Evolutionary conservation across 2,888 invertebrate genomes (phyloP).

Genomic region (Leptinotarsa rubiginosa): DNA sequence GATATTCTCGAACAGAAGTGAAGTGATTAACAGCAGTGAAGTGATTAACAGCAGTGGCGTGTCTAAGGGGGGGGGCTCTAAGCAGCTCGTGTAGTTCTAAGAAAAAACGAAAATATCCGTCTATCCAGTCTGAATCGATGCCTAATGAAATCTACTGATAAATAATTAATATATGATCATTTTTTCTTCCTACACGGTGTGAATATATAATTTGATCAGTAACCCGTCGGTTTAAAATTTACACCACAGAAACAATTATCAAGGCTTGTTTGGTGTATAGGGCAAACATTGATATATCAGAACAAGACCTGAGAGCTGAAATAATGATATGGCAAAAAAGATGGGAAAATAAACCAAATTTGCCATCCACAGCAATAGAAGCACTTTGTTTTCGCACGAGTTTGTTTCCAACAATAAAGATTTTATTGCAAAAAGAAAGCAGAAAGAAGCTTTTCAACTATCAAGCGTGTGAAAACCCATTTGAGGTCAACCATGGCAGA

Average conservation of each 20-base stretch:
- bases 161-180: conserved; percentile 4
- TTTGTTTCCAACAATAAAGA: conserved; percentile 3
- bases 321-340: conserved; percentile 1
- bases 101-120: conserved; percentile 4
- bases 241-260: background rate
- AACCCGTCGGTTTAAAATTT: background rate
- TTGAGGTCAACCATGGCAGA: conserved; percentile 1
- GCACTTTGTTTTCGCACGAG: background rate
- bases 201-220: background rate
- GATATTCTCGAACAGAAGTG: no score
- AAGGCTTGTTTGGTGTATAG: background rate
- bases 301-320: conserved; percentile 1
- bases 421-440: background rate
- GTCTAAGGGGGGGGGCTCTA: background rate
- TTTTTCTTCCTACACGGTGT: background rate
- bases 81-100: background rate
- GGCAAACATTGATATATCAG: background rate
- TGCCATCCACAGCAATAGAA: conserved; percentile 5
- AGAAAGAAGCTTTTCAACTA: background rate
- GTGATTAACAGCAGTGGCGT: background rate
- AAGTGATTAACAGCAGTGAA: background rate
- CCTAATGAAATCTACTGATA: background rate
- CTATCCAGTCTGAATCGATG: conserved; percentile 1
- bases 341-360: conserved; percentile 1
- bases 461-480: background rate